phyloP scores from a whole-genome alignment of 2,113 vertebrate genomes.

The Camelus dromedarius region DNA sequence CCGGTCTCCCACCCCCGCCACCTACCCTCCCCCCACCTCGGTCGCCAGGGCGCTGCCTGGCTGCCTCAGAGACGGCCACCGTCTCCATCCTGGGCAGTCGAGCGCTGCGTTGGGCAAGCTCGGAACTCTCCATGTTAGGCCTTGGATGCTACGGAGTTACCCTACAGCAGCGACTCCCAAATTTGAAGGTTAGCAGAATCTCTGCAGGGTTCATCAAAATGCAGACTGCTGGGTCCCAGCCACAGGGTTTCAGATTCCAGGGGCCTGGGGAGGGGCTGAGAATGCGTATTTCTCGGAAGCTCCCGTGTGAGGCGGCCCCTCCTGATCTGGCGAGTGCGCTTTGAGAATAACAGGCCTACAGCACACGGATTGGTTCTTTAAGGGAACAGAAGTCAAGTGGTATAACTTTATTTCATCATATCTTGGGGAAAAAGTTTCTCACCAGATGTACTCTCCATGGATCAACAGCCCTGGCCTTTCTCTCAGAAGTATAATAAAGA shows the following conservation, averaged over 20 bases:
- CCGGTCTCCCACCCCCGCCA: too few species aligned
- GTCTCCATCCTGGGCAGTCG: background rate
- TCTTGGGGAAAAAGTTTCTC: background rate
- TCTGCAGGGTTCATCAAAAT: background rate
- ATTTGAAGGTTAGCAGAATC: background rate
- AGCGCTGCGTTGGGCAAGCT: too few species aligned
- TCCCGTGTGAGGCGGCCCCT: background rate
- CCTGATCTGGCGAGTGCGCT: background rate
- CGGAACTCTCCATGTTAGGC: background rate
- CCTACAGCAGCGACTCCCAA: background rate
- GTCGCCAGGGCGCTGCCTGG: background rate
- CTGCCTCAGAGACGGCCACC: background rate
- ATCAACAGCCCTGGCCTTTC: background rate
- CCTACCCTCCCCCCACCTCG: too few species aligned
- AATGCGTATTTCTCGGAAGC: background rate
- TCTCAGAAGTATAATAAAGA: constrained; percentile 26
- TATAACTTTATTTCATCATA: background rate
- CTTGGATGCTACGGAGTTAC: background rate
- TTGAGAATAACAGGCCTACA: background rate
- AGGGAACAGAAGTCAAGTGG: background rate
- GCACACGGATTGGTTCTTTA: background rate
- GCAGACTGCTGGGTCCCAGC: background rate
- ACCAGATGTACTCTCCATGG: background rate
- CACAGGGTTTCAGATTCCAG: background rate
- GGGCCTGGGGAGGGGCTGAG: background rate